These are phyloP conservation scores for Bradypodion ventrale DNA, from an alignment of 2,797 vertebrate genomes.

Conservation along the genomic window DNA sequence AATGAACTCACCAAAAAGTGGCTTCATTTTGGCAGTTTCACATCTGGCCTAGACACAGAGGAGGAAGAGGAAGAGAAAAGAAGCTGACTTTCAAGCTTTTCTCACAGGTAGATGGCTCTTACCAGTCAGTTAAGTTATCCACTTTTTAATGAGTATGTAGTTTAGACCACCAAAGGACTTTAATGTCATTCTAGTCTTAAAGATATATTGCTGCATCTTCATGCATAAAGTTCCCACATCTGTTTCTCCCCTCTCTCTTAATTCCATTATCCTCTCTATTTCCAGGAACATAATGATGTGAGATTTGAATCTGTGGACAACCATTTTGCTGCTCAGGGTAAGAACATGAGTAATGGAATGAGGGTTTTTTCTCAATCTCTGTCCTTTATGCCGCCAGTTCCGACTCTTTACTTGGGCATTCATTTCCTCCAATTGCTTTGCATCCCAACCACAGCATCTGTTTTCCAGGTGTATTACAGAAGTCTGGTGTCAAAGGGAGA, in stretches of 20 bases:
- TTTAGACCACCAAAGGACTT: neutral
- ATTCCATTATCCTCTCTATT: constrained; percentile 14
- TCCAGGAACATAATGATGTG: neutral
- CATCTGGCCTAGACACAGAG: no score
- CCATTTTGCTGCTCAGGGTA: neutral
- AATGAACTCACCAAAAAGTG: no score
- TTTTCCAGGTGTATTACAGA: neutral
- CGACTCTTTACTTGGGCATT: neutral
- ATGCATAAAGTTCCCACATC: neutral
- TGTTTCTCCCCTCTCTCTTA: neutral
- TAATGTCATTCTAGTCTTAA: neutral
- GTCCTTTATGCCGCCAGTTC: neutral
- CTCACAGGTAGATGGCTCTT: neutral
- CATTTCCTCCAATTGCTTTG: neutral
- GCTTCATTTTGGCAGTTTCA: no score
- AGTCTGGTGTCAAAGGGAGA: neutral
- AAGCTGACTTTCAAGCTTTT: no score
- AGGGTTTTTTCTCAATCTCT: constrained; percentile 5
- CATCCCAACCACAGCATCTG: neutral
- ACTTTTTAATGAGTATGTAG: neutral
- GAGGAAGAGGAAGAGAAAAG: no score
- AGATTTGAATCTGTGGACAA: constrained; percentile 10
- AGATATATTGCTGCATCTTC: constrained; percentile 8
- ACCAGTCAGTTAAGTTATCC: neutral
- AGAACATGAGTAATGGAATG: constrained; percentile 8